phyloP scores from a whole-genome alignment of 2,113 vertebrate genomes.

The Egretta garzetta region DNA sequence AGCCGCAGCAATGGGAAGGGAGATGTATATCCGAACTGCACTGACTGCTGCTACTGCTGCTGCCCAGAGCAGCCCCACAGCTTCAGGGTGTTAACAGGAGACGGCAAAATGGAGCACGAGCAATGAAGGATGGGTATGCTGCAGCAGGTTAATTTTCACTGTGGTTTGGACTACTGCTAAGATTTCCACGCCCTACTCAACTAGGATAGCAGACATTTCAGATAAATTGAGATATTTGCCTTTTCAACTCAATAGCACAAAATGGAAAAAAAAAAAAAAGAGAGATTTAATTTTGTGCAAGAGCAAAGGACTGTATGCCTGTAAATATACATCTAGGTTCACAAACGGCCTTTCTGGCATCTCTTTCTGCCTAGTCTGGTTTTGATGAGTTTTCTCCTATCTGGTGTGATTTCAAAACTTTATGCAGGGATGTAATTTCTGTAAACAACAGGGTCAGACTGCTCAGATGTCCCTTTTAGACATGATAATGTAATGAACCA shows the following conservation, averaged over 20 bases:
- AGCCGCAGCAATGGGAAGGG: background rate
- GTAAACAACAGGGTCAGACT: background rate
- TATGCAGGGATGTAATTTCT: background rate
- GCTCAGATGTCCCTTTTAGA: background rate
- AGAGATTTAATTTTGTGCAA: background rate
- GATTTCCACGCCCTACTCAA: background rate
- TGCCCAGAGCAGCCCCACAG: accelerated
- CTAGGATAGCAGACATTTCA: background rate
- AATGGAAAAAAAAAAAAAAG: background rate
- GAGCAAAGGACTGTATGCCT: background rate
- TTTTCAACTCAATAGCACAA: background rate
- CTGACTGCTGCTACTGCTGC: background rate
- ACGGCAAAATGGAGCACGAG: background rate
- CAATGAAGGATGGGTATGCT: background rate
- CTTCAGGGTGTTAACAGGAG: background rate
- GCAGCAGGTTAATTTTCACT: background rate
- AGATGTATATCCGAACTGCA: background rate
- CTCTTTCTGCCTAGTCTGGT: background rate
- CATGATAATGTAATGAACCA: background rate
- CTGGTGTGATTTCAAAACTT: background rate
- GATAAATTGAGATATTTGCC: background rate
- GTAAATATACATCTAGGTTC: background rate
- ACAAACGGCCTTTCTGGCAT: background rate
- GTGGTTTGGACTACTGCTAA: background rate
- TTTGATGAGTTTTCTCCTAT: background rate